Evolutionary conservation across 2,113 vertebrate genomes (phyloP), one percentile per base, ranked within the genome.

Genomic region (Nymphicus hollandicus): DNA sequence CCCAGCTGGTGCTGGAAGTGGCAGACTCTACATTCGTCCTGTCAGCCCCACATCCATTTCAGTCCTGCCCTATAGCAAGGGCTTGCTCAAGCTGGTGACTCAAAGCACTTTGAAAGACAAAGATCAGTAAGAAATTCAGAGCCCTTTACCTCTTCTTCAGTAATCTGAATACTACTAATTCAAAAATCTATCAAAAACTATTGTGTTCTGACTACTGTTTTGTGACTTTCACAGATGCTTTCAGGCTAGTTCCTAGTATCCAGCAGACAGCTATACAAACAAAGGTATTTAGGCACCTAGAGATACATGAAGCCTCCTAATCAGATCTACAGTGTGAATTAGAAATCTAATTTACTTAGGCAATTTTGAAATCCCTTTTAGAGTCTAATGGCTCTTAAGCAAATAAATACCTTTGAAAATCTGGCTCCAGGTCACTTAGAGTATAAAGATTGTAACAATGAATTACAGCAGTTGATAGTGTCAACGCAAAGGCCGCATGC

Each of bases 281-380:
- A 82, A 88, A 93, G 60, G 56, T 93, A 60, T 84, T 93, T 71
- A 88, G 64, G 43, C 55, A 94, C 72, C 47, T 43, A 82, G 33
- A 83, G 86, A 88, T 64, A 90, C 43, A 41, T 17, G 55, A 79
- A 91, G 47, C 61, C 35, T 91, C 52, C 65, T 95, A 95, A 95
- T 71, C 44, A 94, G 88, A 92, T 91, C 72, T 84, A 64, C 65
- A 84, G 65, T 52, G 61, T 90, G 86, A 96, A 86, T 91, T 93
- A 93, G 61, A 65, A 76, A 49, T 86, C 65, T 91, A 86, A 95
- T 91, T 96, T 93, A 88, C 88, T 93, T 92, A 94, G 35, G 83
- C 66, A 84, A 56, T 79, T 96, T 77, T 92, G 69, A 95, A 96
- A 96, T 96, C 94, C 53, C 91, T 88, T 88, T 96, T 95, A 86